Base-by-base conservation (phyloP, 1,140 invertebrate species). In the Drosophila nigromelanica region DNA sequence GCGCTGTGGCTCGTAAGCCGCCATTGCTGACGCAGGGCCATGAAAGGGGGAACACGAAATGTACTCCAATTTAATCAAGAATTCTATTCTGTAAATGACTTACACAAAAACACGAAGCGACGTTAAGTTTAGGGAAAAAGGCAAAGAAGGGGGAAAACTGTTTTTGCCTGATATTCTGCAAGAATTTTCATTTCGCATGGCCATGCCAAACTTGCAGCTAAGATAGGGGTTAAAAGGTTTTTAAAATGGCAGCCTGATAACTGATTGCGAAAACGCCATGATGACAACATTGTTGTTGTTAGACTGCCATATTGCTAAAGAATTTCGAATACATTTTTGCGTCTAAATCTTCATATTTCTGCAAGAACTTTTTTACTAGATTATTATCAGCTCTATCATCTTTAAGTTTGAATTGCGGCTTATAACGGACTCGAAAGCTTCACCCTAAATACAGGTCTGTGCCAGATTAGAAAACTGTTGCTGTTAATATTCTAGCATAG, bases 21-120 rank as follows among this genome's bases (percentile, higher is more conserved):
- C 50, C 71, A 47, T 68, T 59, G 50, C 40, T 42, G 18, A 40
- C 7, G 47, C 45, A 7, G 47, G 33, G 33, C 30, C 14, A 14
- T 35, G 27, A 37, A 27, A 21, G 43, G 47, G 47, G 80, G 55
- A 70, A 55, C 67, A 89, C 83, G 68, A 82, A 87, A 87, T 89
- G 82, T 87, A 87, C 82, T 82, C 82, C 82, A 87, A 87, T 87
- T 87, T 87, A 87, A 87, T 87, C 83, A 87, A 87, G 82, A 87
- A 87, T 87, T 87, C 82, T 87, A 87, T 87, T 87, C 82, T 79
- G 82, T 82, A 87, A 87, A 87, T 87, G 81, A 79, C 82, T 82
- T 87, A 68, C 82, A 87, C 83, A 89, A 87, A 78, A 82, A 87
- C 78, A 73, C 63, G 78, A 66, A 73, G 69, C 67, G 51, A 21